Evolutionary conservation across 2,113 vertebrate genomes (phyloP).

Genomic region (Lipotes vexillifer): DNA sequence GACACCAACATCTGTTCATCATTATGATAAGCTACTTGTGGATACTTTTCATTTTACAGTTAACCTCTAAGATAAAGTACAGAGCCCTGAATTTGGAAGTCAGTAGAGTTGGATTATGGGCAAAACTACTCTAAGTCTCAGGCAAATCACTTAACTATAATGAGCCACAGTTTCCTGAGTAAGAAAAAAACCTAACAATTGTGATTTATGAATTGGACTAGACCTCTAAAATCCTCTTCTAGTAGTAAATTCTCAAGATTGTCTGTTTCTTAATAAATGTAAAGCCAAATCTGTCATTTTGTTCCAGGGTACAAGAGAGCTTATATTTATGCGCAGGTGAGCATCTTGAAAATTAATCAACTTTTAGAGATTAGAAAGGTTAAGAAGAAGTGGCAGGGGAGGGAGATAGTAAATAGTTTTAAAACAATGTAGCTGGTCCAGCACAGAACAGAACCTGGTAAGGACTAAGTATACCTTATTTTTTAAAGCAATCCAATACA

Average conservation of each 20-base stretch:
- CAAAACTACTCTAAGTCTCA: not conserved
- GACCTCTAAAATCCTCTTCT: conserved; percentile 1
- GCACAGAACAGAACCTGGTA: not conserved
- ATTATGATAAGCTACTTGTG: not conserved
- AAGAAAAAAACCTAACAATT: not conserved
- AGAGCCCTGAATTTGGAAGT: not conserved
- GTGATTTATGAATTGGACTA: not conserved
- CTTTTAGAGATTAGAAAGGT: not conserved
- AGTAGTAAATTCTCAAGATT: not conserved
- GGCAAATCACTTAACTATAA: not conserved
- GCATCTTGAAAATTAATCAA: not conserved
- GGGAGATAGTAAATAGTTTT: not conserved
- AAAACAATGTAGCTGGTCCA: not conserved
- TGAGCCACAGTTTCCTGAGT: not conserved
- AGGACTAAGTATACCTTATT: not conserved
- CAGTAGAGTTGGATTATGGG: not conserved
- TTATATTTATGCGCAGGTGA: not conserved
- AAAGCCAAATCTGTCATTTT: not conserved
- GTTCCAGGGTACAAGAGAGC: not conserved
- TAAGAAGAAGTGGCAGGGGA: not conserved
- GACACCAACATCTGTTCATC: not conserved
- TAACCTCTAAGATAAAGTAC: not conserved
- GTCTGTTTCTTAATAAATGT: not conserved
- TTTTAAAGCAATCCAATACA: not conserved
- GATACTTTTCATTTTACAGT: not conserved